Percentiles rank a stretch among this genome's conserved stretches.
Evolutionary conservation across 2,888 invertebrate species (phyloP).

Genomic region (Drosophila pseudotalamancana): DNA sequence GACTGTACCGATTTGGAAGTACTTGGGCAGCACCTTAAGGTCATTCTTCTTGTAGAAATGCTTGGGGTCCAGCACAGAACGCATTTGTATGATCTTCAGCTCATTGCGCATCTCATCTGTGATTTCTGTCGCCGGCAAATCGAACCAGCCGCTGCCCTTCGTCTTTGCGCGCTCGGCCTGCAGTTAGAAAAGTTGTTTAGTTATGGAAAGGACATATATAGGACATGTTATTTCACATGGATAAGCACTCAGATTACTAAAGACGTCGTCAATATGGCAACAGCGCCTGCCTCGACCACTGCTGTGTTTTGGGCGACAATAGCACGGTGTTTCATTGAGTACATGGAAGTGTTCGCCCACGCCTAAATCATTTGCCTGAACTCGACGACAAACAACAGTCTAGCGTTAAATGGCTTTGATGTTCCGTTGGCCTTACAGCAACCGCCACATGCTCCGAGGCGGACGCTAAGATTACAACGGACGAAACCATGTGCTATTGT

Average conservation of each 20-base stretch:
- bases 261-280: slow-evolving; percentile 83
- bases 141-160: slow-evolving; percentile 95
- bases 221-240: not conserved
- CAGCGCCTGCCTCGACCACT: slow-evolving; percentile 60
- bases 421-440: slow-evolving; percentile 84
- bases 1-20: slow-evolving; percentile 94
- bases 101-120: slow-evolving; percentile 95
- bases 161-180: slow-evolving; percentile 91
- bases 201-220: no score
- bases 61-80: slow-evolving; percentile 95
- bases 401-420: slow-evolving; percentile 53
- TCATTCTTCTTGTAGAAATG: slow-evolving; percentile 98
- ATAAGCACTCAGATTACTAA: slow-evolving; percentile 84
- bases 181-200: slow-evolving; percentile 43
- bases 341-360: slow-evolving; percentile 49
- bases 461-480: slow-evolving; percentile 84
- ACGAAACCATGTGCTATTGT: slow-evolving; percentile 68
- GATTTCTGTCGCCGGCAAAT: slow-evolving; percentile 94
- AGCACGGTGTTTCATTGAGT: slow-evolving; percentile 52
- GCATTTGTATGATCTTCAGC: slow-evolving; percentile 95
- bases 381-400: slow-evolving; percentile 74
- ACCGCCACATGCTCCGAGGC: slow-evolving; percentile 61
- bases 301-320: slow-evolving; percentile 43
- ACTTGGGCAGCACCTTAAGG: slow-evolving; percentile 93
- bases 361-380: slow-evolving; percentile 69